Base-by-base conservation (phyloP, 2,797 vertebrate genomes). In the Tauraco hartlaubi region DNA sequence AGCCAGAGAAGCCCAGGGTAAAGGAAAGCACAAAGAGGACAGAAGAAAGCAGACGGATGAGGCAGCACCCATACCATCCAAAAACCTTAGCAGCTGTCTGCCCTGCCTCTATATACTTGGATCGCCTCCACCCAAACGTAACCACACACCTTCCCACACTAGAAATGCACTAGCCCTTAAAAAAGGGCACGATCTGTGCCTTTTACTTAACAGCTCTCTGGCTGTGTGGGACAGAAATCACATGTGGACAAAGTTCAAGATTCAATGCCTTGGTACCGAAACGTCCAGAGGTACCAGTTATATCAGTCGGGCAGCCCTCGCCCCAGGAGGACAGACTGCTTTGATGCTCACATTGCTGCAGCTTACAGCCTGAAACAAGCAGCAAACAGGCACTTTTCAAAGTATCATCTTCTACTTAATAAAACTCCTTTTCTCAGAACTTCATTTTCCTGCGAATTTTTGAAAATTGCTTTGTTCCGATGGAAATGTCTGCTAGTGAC, bases 111-210 rank as follows among this genome's bases (percentile, higher is more conserved):
- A 23, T 2, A 7, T 2, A 1, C 4, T 23, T 3, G 2, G 5
- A 15, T 19, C 41, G 2, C 12, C 25, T 11, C 15, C 19, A 8
- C 49, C 7, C 9, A 1, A 0, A 5, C 0, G 1, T 0, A 4
- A 0, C 56, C 2, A 0, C 0, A 9, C 1, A 2, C 19, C 55
- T 35, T 18, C 72, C 28, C 43, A 8, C 48, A 43, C 22, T 2
- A 6, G 52, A 35, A 69, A 73, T 1, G 8, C 9, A 1, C 23
- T 6, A 31, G 15, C 29, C 35, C 14, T 26, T 11, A 5, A 11
- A 49, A 23, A 35, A 22, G 29, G 0, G 15, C 22, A 31, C 0
- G 3, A 5, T 9, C 49, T 26, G 41, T 31, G 61, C 35, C 39
- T 67, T 86, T 67, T 54, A 22, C 20, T 25, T 23, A 31, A 5